phyloP scores from a whole-genome alignment of 2,113 vertebrate genomes.

The Fregata magnificens region DNA sequence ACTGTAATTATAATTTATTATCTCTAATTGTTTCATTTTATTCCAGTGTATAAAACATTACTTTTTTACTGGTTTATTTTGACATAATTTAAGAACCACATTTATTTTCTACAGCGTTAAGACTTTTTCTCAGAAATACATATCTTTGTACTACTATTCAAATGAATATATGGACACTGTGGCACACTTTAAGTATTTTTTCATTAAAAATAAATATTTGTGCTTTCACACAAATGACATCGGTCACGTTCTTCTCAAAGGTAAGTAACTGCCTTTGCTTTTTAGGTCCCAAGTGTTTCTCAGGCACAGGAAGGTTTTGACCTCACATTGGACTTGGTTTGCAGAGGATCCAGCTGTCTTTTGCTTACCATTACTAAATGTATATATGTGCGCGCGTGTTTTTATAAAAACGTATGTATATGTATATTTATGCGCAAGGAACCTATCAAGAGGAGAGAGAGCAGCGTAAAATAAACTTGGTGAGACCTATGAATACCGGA shows the following conservation, averaged over 20 bases:
- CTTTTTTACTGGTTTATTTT: slow-evolving; percentile 73
- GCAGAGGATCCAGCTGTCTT: not conserved
- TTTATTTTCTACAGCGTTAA: slow-evolving; percentile 76
- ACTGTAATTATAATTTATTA: slow-evolving; percentile 78
- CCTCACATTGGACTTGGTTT: not conserved
- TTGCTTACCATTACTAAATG: not conserved
- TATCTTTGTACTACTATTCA: slow-evolving; percentile 80
- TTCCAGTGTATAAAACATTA: slow-evolving; percentile 67
- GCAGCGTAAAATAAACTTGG: not conserved
- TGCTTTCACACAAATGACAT: slow-evolving; percentile 71
- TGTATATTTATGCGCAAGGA: not conserved
- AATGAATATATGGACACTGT: slow-evolving; percentile 75
- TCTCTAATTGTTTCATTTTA: slow-evolving; percentile 63
- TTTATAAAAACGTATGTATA: not conserved
- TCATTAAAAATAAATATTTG: slow-evolving; percentile 80
- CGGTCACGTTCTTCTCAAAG: slow-evolving; percentile 45
- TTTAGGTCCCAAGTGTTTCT: not conserved
- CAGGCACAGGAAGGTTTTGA: not conserved
- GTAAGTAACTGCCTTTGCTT: not conserved
- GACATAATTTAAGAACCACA: slow-evolving; percentile 71
- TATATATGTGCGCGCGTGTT: not conserved
- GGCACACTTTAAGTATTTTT: slow-evolving; percentile 77
- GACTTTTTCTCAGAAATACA: slow-evolving; percentile 70
- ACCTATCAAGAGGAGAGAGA: not conserved
- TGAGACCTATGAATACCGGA: not conserved